Percentiles rank a stretch among this genome's conserved stretches.
Evolutionary conservation across 2,797 vertebrate species (phyloP).

Genomic region (Melanogrammus aeglefinus): DNA sequence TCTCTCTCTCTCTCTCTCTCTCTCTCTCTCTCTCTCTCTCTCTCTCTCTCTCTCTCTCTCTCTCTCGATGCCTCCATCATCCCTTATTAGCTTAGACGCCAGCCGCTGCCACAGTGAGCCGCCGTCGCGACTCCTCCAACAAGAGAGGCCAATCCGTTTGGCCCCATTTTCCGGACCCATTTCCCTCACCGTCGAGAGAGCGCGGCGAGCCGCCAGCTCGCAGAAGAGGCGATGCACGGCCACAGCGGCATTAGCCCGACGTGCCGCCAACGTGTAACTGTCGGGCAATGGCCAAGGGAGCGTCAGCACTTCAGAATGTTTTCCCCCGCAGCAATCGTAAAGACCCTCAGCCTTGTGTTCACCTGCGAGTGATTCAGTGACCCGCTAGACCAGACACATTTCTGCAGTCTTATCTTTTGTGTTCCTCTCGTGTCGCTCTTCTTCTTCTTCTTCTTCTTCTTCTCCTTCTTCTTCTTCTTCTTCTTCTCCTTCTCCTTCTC

Average conservation of each 20-base stretch:
- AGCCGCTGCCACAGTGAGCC: conserved; percentile 3
- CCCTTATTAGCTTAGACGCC: conserved; percentile 51
- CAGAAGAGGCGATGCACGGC: too few relatives aligned
- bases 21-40: conserved; percentile 45
- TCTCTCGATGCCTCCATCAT: conserved; percentile 48
- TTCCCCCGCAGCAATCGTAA: background rate
- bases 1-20: conserved; percentile 46
- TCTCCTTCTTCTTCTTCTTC: background rate
- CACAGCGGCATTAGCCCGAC: background rate
- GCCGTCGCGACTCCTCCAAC: conserved; percentile 4
- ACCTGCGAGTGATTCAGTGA: background rate
- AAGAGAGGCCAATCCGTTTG: conserved; percentile 6
- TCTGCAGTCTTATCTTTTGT: conserved; percentile 3
- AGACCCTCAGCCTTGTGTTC: background rate
- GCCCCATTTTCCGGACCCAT: conserved; percentile 4
- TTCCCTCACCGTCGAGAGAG: background rate
- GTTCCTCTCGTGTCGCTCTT: background rate
- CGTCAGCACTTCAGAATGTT: background rate
- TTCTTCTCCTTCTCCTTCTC: background rate
- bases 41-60: conserved; percentile 53
- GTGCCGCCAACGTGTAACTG: background rate
- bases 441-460: background rate
- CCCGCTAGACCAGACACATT: background rate
- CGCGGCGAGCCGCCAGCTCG: background rate
- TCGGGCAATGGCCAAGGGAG: background rate